Evolutionary conservation across 2,797 vertebrate genomes (phyloP).

Genomic region (Liasis olivaceus): DNA sequence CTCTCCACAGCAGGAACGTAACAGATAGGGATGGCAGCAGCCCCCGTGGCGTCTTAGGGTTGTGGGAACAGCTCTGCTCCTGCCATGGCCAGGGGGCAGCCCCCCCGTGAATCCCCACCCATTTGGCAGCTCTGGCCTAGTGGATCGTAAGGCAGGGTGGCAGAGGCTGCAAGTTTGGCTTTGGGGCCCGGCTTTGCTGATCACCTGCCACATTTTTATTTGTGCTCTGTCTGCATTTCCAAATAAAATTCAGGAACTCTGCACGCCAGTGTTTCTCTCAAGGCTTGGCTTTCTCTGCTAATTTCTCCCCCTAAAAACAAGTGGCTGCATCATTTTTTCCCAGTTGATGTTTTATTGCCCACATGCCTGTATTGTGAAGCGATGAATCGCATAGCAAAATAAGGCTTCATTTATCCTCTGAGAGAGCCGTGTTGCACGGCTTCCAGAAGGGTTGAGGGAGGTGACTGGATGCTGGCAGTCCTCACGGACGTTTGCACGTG

Average conservation of each 20-base stretch:
- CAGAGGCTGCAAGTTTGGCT: too few species aligned
- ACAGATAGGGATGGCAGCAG: too few species aligned
- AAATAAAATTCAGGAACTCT: background rate
- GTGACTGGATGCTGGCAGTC: background rate
- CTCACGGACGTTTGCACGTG: background rate
- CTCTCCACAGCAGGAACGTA: background rate
- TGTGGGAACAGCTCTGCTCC: background rate
- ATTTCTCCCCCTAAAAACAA: background rate
- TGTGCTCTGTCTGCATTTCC: background rate
- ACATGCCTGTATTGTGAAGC: background rate
- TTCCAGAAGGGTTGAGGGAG: background rate
- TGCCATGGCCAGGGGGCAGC: too few species aligned
- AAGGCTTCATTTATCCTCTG: background rate
- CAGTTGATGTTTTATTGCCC: background rate
- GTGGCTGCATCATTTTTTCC: rapidly evolving
- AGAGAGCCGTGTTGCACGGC: background rate
- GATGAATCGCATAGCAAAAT: background rate
- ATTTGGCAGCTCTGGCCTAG: too few species aligned
- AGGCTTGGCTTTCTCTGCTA: background rate
- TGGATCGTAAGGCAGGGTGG: too few species aligned
- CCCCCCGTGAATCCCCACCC: background rate
- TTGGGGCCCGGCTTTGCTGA: too few species aligned
- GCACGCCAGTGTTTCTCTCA: too few species aligned
- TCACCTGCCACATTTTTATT: background rate
- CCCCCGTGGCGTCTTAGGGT: background rate